Evolutionary conservation across 2,888 invertebrate genomes (phyloP), one percentile per base, ranked within the genome.

Genomic region (Sphecodes monilicornis): DNA sequence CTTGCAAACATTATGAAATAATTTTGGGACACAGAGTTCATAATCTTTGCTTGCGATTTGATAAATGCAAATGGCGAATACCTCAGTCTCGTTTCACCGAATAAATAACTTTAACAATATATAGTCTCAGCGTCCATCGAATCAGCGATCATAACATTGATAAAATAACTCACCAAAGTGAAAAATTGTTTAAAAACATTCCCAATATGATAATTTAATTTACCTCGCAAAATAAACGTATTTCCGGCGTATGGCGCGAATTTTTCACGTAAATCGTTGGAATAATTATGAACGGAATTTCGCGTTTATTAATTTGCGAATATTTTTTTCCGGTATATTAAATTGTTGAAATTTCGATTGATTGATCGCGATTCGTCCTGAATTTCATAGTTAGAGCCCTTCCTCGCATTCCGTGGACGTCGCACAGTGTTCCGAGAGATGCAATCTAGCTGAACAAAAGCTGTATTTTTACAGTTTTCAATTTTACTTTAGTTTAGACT

Each of bases 231-330:
- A n/a, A n/a, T 54, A n/a, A 54, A 54, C n/a, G 54, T n/a, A n/a
- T 54, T 54, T n/a, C 11, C n/a, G n/a, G 54, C 11, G n/a, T 54
- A 54, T n/a, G 3, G n/a, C 54, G 11, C 3, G 54, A 22, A n/a
- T 54, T 54, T 54, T 54, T 26, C 54, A 3, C 11, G n/a, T n/a
- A 54, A n/a, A 54, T 54, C 54, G 54, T 54, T 54, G 3, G 54
- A 54, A 54, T 54, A 11, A 54, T 54, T 54, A 54, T 54, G 54
- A 54, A 54, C n/a, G 11, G n/a, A 11, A 54, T 54, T n/a, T n/a
- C 54, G n/a, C n/a, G 54, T 10, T 54, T 54, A 54, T 54, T 54
- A 54, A 54, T 54, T 54, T n/a, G n/a, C 54, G n/a, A 54, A 54
- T 54, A n/a, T 54, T 54, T 54, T 54, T 54, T 54, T 54, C n/a